Evolutionary conservation across 2,113 vertebrate species (phyloP), one percentile per base, ranked within the genome.

Genomic region (Emberiza fucata): DNA sequence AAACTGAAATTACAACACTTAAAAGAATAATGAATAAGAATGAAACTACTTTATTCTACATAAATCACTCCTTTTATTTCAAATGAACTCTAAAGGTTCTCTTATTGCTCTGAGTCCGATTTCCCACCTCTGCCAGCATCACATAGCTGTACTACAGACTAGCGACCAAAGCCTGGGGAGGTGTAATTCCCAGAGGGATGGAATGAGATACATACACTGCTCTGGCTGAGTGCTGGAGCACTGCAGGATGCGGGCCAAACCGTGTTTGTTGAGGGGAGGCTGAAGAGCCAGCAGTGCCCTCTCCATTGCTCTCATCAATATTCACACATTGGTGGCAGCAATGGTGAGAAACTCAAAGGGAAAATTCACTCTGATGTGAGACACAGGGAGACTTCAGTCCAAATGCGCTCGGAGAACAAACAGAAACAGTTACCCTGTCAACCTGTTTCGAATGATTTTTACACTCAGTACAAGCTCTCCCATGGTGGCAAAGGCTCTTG

Each of bases 371-470:
- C 31, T 39, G 7, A 47, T 11, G 16, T 0, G 37, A 64, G n/a
- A 63, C 60, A n/a, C 4, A 16, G 54, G 0, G 7, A 79, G 3
- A 21, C 71, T 37, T 83, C 83, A 40, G 33, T 54, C 81, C 81
- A 75, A 94, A 89, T 0, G 44, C 59, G 20, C 61, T 29, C 11
- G 13, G 88, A 94, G 82, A 96, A 96, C 91, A 96, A 97, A 69
- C 54, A 75, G 51, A 63, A 92, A 82, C 39, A 94, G 97, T 97
- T 95, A 99, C 99, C 99, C 99, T 7, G 99, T 99, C 95, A 99
- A 98, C 96, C 99, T 99, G 97, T 99, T 99, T 79, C 99, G 98
- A 93, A 99, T 99, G 93, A 99, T 99, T 95, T 99, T 98, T 86
- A 99, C 99, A 64, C 97, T 98, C 63, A 98, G 93, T 79, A 98